Evolutionary conservation across 2,797 vertebrate species (phyloP).

Genomic region (Anomalospiza imberbis): DNA sequence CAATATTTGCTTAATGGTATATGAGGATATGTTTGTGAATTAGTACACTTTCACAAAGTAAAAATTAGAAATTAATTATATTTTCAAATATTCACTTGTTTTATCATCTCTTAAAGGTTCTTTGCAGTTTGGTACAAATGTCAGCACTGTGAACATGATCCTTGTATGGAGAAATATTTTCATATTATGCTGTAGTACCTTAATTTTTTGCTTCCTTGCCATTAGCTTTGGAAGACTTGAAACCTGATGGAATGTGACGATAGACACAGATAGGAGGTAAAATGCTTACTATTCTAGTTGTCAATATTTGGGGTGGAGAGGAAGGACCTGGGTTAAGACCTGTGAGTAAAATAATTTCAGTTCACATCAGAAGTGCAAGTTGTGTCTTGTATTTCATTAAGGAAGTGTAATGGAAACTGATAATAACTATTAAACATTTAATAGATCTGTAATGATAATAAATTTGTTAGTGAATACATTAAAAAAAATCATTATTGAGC

Average conservation of each 20-base stretch:
- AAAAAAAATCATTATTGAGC: neutral
- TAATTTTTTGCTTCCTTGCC: neutral
- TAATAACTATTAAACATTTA: neutral
- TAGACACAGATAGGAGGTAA: neutral
- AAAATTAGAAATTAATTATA: neutral
- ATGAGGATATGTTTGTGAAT: neutral
- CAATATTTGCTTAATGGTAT: neutral
- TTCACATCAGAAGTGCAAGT: neutral
- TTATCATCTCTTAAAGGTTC: neutral
- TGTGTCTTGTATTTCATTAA: neutral
- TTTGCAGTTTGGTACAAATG: neutral
- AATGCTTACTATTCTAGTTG: neutral
- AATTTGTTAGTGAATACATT: neutral
- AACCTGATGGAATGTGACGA: neutral
- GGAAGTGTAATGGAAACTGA: neutral
- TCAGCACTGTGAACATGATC: neutral
- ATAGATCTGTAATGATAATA: neutral
- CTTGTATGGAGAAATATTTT: neutral
- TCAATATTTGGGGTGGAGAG: neutral
- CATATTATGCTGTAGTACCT: neutral
- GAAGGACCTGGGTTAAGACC: neutral
- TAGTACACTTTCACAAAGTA: neutral
- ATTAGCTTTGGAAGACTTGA: neutral
- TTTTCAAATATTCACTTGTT: neutral
- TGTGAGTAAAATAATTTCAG: neutral